A percentile compares a stretch with the other conserved stretches of the same genome.
Conservation (phyloP, 2,797 vertebrate genomes). For the Podarcis lilfordi region DNA sequence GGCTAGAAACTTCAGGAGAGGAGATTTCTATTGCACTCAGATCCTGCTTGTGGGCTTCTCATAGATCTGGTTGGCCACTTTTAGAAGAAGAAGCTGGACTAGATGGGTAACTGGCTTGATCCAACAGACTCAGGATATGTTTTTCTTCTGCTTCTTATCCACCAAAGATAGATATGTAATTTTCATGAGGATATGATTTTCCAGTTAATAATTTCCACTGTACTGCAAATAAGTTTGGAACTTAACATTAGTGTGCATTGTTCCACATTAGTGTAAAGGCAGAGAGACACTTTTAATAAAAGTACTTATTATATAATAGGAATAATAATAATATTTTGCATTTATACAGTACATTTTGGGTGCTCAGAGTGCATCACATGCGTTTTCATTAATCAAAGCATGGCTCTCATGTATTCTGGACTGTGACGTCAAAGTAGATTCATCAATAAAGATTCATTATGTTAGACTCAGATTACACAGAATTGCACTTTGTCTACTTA, state of each 20-base stretch:
- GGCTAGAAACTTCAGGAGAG: no score
- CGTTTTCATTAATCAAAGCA: neutral
- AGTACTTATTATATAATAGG: neutral
- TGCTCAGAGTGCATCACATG: neutral
- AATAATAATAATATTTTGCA: neutral
- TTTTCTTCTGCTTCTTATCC: neutral
- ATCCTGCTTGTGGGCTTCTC: no score
- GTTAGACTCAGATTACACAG: neutral
- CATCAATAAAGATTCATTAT: neutral
- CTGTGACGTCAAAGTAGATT: neutral
- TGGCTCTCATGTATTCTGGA: neutral
- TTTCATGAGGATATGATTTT: neutral
- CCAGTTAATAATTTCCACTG: neutral
- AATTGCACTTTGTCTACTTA: neutral
- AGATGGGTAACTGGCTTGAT: no score
- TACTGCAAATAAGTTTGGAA: neutral
- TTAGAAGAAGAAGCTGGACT: no score
- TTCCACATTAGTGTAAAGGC: neutral
- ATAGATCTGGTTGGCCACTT: no score
- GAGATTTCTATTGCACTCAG: no score
- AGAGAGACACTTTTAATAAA: neutral
- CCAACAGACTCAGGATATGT: no score
- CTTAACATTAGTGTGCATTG: neutral
- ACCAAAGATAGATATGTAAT: neutral
- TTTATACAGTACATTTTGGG: neutral